Percentiles rank a stretch among this genome's conserved stretches.
Conservation (phyloP, 2,113 vertebrate genomes). For the Limnothrissa miodon region DNA sequence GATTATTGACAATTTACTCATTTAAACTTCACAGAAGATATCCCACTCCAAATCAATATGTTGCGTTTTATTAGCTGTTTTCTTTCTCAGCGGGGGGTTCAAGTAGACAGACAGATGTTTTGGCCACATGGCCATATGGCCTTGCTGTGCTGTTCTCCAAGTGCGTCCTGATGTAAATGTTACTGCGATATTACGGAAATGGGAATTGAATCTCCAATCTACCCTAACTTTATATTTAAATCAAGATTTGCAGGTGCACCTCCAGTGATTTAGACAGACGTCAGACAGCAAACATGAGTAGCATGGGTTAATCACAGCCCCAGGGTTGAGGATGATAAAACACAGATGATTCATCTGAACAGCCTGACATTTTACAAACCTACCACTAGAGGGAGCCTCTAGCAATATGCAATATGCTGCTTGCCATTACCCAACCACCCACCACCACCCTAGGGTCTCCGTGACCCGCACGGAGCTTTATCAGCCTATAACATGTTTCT, state of each 20-base stretch:
- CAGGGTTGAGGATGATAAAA: background rate
- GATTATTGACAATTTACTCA: background rate
- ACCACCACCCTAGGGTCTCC: background rate
- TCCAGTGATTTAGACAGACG: no score
- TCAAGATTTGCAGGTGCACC: background rate
- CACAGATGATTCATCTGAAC: background rate
- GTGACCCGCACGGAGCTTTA: background rate
- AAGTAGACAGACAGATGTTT: no score
- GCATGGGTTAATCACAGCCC: background rate
- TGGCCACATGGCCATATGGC: no score
- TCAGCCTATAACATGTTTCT: background rate
- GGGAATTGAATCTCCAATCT: no score
- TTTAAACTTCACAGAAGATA: no score
- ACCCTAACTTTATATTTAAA: background rate
- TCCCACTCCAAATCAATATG: no score
- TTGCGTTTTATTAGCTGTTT: no score
- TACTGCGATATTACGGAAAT: background rate
- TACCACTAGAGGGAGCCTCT: background rate
- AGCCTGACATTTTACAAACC: background rate
- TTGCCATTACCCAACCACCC: background rate
- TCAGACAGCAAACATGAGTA: background rate
- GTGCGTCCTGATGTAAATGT: background rate
- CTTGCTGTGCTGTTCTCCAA: no score
- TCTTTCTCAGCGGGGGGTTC: no score
- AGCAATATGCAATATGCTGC: background rate